Evolutionary conservation across 2,888 invertebrate species (phyloP).

Genomic region (Oeneis ivallda): DNA sequence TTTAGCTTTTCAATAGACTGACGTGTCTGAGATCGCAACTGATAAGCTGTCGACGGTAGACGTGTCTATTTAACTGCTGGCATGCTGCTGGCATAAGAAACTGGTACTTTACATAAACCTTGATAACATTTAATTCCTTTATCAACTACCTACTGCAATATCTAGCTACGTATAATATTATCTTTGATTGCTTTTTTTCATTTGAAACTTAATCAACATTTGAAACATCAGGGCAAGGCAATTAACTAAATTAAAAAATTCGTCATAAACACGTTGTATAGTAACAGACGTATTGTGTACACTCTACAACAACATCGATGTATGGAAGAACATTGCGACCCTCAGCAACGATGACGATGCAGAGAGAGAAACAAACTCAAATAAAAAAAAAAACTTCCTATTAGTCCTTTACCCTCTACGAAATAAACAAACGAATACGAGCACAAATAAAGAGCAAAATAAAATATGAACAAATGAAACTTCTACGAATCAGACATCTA

Average conservation of each 20-base stretch:
- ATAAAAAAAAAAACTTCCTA: too few species aligned
- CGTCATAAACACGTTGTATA: too few species aligned
- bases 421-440: neutral
- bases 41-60: slow-evolving; percentile 9
- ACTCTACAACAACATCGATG: too few species aligned
- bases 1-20: slow-evolving; percentile 30
- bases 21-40: slow-evolving; percentile 28
- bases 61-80: slow-evolving; percentile 8
- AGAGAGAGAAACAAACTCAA: too few species aligned
- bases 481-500: slow-evolving; percentile 23
- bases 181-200: neutral
- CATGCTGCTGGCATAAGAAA: neutral
- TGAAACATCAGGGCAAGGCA: too few species aligned
- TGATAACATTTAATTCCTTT: neutral
- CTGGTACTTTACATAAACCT: neutral
- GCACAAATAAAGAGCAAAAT: neutral
- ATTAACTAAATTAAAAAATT: too few species aligned
- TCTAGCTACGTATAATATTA: neutral
- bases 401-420: neutral
- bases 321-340: too few species aligned
- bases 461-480: slow-evolving; percentile 20
- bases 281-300: too few species aligned
- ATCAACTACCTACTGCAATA: neutral
- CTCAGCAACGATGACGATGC: too few species aligned
- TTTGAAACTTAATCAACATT: too few species aligned